These are phyloP conservation scores for Bubo blakistoni DNA, from an alignment of 2,113 vertebrate genomes.

Conservation along the genomic window DNA sequence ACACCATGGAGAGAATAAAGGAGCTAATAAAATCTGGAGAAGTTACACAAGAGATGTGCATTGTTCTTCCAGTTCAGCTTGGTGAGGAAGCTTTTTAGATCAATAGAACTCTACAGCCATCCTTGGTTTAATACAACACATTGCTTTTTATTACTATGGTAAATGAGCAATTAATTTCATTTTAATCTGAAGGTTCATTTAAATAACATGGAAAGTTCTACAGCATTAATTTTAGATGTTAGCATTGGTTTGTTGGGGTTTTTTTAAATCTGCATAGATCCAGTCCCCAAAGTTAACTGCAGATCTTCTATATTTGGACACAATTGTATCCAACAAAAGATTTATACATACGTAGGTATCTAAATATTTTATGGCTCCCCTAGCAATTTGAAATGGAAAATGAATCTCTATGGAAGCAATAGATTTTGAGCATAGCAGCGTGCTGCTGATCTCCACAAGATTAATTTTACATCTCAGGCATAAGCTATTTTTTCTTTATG, in stretches of 20 bases:
- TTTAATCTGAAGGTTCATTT: neutral
- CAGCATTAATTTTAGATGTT: neutral
- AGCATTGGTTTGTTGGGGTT: too few relatives aligned
- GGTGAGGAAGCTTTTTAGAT: neutral
- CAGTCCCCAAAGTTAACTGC: neutral
- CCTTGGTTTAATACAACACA: neutral
- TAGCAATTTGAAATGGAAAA: conserved; percentile 35
- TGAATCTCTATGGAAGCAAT: conserved; percentile 22
- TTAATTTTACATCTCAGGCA: conserved; percentile 49
- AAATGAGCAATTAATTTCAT: neutral
- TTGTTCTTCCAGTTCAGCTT: neutral
- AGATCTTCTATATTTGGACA: neutral
- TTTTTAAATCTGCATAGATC: neutral
- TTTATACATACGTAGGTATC: neutral
- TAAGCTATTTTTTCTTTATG: conserved; percentile 45
- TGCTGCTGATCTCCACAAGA: conserved; percentile 23
- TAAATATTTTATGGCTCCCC: conserved; percentile 22
- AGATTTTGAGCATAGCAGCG: neutral
- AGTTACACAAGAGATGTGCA: neutral
- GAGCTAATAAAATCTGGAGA: neutral
- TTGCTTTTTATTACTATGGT: neutral
- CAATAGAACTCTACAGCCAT: neutral
- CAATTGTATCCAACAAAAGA: conserved; percentile 10
- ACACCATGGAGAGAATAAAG: neutral
- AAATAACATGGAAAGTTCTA: neutral